phyloP scores from a whole-genome alignment of 2,797 vertebrate species.

The Pelobates cultripes region DNA sequence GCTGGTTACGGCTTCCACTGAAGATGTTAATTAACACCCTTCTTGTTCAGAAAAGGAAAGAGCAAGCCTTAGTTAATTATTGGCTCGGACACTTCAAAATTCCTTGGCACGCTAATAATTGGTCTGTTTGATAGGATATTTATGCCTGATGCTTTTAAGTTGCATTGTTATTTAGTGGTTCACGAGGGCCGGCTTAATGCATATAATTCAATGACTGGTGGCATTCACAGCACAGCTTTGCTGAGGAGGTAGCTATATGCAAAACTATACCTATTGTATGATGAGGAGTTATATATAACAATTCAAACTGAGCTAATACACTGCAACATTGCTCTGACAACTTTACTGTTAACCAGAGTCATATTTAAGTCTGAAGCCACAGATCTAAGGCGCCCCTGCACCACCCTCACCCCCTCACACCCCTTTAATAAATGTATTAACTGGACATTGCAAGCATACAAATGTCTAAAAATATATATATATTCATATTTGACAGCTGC shows the following conservation, averaged over 20 bases:
- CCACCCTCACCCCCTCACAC: too few species aligned
- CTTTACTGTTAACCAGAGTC: too few species aligned
- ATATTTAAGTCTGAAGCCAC: too few species aligned
- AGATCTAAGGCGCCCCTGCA: too few species aligned
- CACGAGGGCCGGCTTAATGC: background rate
- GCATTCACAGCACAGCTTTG: background rate
- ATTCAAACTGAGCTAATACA: background rate
- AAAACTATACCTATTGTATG: background rate
- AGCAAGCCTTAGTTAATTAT: conserved; percentile 51
- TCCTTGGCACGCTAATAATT: conserved; percentile 53
- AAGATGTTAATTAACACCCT: conserved; percentile 55
- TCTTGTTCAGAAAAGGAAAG: conserved; percentile 53
- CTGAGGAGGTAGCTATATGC: background rate
- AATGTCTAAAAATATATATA: too few species aligned
- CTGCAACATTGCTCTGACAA: background rate
- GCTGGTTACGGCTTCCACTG: conserved; percentile 57
- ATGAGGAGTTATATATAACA: background rate
- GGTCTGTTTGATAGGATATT: conserved; percentile 42
- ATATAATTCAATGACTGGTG: background rate
- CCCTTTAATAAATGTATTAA: too few species aligned
- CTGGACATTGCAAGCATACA: too few species aligned
- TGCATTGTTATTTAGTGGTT: conserved; percentile 29
- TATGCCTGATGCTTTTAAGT: conserved; percentile 38
- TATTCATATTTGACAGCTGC: too few species aligned
- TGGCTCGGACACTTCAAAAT: conserved; percentile 54